Percentiles rank a stretch among this genome's conserved stretches.
Conservation (phyloP, 1,140 invertebrate species). For the Antheraea pernyi region DNA sequence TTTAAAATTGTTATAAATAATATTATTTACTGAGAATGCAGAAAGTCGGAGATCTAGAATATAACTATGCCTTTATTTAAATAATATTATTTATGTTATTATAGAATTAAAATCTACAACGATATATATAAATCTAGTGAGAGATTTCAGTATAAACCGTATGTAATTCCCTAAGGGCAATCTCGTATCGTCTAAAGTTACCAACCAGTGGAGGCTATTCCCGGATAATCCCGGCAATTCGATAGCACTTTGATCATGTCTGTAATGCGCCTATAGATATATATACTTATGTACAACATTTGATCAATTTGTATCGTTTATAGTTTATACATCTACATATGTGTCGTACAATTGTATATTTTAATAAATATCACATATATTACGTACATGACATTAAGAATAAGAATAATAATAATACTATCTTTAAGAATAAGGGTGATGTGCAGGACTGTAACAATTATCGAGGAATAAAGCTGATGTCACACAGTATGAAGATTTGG, state of each 20-base stretch:
- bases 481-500: too few relatives aligned
- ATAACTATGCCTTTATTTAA: neutral
- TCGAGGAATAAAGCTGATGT: too few relatives aligned
- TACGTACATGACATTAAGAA: too few relatives aligned
- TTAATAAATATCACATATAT: too few relatives aligned
- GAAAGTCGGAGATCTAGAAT: too few relatives aligned
- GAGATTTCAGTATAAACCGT: neutral
- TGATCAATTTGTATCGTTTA: neutral
- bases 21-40: neutral
- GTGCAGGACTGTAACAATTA: too few relatives aligned
- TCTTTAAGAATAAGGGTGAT: too few relatives aligned
- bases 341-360: too few relatives aligned
- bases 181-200: conserved; percentile 1
- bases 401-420: too few relatives aligned
- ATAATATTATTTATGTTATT: neutral
- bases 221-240: neutral
- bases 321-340: too few relatives aligned
- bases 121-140: neutral
- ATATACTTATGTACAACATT: neutral
- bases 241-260: neutral
- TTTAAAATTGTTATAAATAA: too few relatives aligned
- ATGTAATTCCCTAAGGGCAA: neutral
- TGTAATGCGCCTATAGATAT: neutral
- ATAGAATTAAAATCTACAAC: neutral
- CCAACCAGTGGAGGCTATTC: neutral